Evolutionary conservation across 1,140 invertebrate genomes (phyloP).

Genomic region (Drosophila bipectinata): DNA sequence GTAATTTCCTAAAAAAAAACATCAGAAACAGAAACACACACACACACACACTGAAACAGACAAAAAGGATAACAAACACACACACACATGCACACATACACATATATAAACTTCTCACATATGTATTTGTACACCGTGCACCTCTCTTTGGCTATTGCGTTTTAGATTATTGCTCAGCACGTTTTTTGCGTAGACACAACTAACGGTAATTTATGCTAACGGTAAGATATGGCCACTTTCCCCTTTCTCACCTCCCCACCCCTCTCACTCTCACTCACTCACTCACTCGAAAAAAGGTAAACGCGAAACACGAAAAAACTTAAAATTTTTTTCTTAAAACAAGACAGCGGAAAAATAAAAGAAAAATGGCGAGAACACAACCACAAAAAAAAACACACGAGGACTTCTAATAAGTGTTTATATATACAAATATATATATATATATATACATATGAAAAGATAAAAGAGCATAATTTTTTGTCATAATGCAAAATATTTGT

Average conservation of each 20-base stretch:
- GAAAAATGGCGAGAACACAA: constrained; percentile 34
- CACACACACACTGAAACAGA: constrained; percentile 31
- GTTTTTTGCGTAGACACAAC: constrained; percentile 63
- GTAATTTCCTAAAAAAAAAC: constrained; percentile 66
- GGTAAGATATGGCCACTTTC: constrained; percentile 36
- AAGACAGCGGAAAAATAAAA: constrained; percentile 6
- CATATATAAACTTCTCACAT: constrained; percentile 63
- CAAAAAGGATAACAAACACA: constrained; percentile 29
- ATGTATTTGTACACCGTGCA: constrained; percentile 48
- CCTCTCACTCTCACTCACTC: constrained; percentile 1
- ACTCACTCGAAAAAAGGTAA: constrained; percentile 9
- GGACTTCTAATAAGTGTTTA: constrained; percentile 78
- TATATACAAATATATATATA: constrained; percentile 64
- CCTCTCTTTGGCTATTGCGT: constrained; percentile 52
- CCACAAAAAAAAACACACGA: constrained; percentile 57
- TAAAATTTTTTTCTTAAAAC: constrained; percentile 48
- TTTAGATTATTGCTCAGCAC: constrained; percentile 72
- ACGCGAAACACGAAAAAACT: constrained; percentile 15
- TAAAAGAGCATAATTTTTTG: constrained; percentile 73
- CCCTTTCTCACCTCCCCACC: constrained; percentile 9
- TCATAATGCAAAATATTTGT: constrained; percentile 72
- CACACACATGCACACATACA: constrained; percentile 21
- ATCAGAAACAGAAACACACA: constrained; percentile 23
- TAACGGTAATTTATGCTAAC: constrained; percentile 59
- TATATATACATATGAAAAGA: constrained; percentile 30